These are phyloP conservation scores for Turnix velox DNA, from an alignment of 2,113 vertebrate genomes.

Conservation along the genomic window DNA sequence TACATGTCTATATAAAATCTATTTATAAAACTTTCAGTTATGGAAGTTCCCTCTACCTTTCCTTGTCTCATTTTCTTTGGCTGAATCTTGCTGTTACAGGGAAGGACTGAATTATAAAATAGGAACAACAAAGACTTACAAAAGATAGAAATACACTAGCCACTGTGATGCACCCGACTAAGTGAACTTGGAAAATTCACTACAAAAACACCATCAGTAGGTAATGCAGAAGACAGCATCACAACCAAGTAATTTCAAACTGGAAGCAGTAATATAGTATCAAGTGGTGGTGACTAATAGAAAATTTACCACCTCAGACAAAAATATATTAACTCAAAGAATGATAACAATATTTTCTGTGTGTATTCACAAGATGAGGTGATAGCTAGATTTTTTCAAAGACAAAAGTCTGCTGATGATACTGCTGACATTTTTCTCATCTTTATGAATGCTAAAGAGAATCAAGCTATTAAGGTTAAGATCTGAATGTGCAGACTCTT, in stretches of 20 bases:
- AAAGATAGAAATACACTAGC: background rate
- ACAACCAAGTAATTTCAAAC: background rate
- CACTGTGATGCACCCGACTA: background rate
- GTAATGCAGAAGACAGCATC: background rate
- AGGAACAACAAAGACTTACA: background rate
- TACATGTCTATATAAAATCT: background rate
- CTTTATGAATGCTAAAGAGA: background rate
- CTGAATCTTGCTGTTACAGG: background rate
- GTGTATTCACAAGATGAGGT: background rate
- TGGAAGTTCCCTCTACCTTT: background rate
- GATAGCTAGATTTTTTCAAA: background rate
- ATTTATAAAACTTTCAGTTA: constrained; percentile 35
- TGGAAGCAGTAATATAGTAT: background rate
- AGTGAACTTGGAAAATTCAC: background rate
- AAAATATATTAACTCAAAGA: background rate
- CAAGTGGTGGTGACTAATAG: background rate
- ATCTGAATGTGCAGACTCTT: background rate
- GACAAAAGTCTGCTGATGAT: background rate
- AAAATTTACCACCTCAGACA: background rate
- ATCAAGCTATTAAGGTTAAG: background rate
- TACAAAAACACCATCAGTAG: background rate
- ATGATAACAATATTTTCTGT: rapidly evolving
- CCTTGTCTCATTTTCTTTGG: background rate
- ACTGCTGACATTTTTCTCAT: background rate
- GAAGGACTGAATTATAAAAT: background rate